These are phyloP conservation scores for Neocloeon triangulifer DNA, from an alignment of 1,140 invertebrate genomes.

Conservation along the genomic window DNA sequence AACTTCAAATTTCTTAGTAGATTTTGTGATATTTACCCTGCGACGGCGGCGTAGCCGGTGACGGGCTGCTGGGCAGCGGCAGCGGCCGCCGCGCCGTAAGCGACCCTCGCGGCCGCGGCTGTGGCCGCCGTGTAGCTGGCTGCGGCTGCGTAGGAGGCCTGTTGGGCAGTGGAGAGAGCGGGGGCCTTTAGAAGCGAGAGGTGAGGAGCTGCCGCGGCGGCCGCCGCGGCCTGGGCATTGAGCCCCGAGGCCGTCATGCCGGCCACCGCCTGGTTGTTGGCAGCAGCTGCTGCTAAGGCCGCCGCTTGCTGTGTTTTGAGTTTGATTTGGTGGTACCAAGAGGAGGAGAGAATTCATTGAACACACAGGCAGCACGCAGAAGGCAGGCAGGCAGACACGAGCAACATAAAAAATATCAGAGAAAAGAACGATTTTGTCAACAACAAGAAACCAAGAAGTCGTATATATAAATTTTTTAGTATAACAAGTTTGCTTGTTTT, in stretches of 20 bases:
- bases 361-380: slow-evolving; percentile 3
- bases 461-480: too few relatives aligned
- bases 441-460: too few relatives aligned
- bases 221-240: too few relatives aligned
- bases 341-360: slow-evolving; percentile 1
- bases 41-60: slow-evolving; percentile 31
- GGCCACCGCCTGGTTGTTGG: slow-evolving; percentile 40
- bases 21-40: slow-evolving; percentile 45
- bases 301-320: slow-evolving; percentile 20
- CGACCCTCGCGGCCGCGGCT: too few relatives aligned
- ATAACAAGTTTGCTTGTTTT: too few relatives aligned
- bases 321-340: not conserved
- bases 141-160: slow-evolving; percentile 56
- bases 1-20: too few relatives aligned
- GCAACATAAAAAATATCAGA: too few relatives aligned
- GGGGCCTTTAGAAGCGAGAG: slow-evolving; percentile 22
- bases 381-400: too few relatives aligned
- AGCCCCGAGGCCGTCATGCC: too few relatives aligned
- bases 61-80: slow-evolving; percentile 31
- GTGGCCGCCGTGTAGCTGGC: slow-evolving; percentile 62
- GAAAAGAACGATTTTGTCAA: too few relatives aligned
- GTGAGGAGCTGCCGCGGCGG: slow-evolving; percentile 22
- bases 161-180: slow-evolving; percentile 35
- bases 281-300: slow-evolving; percentile 39
- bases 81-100: slow-evolving; percentile 39